Base-by-base conservation (phyloP, 2,113 vertebrate genomes). In the Galbula dea region DNA sequence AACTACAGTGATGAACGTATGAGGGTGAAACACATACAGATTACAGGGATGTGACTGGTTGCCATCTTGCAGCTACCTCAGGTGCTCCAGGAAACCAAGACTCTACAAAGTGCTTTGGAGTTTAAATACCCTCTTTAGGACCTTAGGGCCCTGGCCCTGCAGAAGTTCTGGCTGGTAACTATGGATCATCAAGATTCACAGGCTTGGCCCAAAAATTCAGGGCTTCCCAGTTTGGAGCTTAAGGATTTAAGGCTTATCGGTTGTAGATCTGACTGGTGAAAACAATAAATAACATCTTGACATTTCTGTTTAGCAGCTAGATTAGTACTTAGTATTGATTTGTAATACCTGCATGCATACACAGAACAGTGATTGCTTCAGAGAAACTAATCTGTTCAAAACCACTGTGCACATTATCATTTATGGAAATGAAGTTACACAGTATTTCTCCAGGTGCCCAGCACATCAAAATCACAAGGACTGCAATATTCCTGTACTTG, bases 31-130 rank as follows among this genome's bases (percentile, higher is more conserved):
- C 11, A 19, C 27, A n/a, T 73, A 41, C 22, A 58, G 75, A 17
- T 9, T 18, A 20, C 5, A 77, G 51, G n/a, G 72, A n/a, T 3
- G 2, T 3, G 10, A 57, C 49, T 3, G 0, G 59, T 27, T 89
- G 21, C 32, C 21, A 19, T 52, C 30, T 90, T 10, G 3, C 43
- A 54, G n/a, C 0, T 0, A 12, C 27, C 29, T 48, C 3, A 3
- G 15, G 26, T 32, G 45, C 61, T 77, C n/a, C 18, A 78, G 58
- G 54, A 74, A 83, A 84, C 15, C 14, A 67, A 39, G 32, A 63
- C 20, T 41, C 48, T 29, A 41, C 34, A 59, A 72, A 88, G 81
- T 1, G 2, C 55, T 68, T 88, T 81, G 43, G 81, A 63, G 24
- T 58, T 20, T 51, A 61, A 52, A 39, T 63, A 17, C 1, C 9